Evolutionary conservation across 2,888 invertebrate species (phyloP).

Genomic region (Apamea crenata): DNA sequence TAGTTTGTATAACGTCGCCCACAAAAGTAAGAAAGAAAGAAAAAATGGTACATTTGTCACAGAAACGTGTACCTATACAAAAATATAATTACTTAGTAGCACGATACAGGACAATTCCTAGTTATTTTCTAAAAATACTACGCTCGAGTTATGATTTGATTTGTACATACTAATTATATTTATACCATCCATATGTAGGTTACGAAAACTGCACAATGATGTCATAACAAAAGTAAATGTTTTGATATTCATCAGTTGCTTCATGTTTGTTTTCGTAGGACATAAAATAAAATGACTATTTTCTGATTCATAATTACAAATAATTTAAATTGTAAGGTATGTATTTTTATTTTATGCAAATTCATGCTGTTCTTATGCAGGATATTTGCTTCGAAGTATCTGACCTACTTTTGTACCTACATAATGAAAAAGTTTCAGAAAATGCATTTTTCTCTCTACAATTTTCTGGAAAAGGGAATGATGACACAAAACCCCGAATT

Average conservation of each 20-base stretch:
- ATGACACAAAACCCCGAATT: neutral
- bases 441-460: neutral
- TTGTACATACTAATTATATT: conserved; percentile 1
- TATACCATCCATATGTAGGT: neutral
- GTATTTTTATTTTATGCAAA: conserved; percentile 3
- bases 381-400: conserved; percentile 1
- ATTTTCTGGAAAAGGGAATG: conserved; percentile 11
- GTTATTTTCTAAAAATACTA: conserved; percentile 4
- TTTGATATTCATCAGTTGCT: neutral
- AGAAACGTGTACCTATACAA: neutral
- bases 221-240: conserved; percentile 14
- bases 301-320: neutral
- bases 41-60: neutral
- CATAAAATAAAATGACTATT: neutral
- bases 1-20: neutral
- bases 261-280: neutral
- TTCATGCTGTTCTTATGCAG: conserved; percentile 3
- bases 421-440: neutral
- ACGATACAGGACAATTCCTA: neutral
- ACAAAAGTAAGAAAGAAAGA: neutral
- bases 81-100: neutral
- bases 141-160: neutral
- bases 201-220: conserved; percentile 8
- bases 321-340: neutral
- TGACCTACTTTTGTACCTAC: conserved; percentile 17